Evolutionary conservation across 2,797 vertebrate genomes (phyloP), one percentile per base, ranked within the genome.

Genomic region (Holocentrus rufus): DNA sequence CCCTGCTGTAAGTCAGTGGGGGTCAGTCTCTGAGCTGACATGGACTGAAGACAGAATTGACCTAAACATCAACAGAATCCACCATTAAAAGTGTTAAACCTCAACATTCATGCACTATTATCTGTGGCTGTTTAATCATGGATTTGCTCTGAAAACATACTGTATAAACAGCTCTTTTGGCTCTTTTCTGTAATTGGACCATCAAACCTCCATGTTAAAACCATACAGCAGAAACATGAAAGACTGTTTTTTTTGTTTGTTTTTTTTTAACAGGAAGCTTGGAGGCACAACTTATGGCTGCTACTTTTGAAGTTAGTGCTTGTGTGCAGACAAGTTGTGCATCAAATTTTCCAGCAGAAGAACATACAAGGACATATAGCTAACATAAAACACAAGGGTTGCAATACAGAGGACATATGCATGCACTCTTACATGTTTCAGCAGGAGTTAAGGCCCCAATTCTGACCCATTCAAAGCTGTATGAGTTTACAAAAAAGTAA

Each of bases 131-230:
- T 74, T 78, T 73, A 81, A 80, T 80, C 69, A 68, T 61, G 70
- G 72, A 78, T 83, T 79, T 47, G 23, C 66, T 70, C 49, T 50
- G 54, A 57, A 71, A 74, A 76, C 67, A 65, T 65, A 20, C 14
- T 60, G 64, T 66, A 77, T 76, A 74, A 86, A 77, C 64, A 52
- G 50, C 81, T 73, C 60, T 77, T 60, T 75, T 62, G 62, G 71
- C 73, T 61, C 76, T 81, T 83, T 76, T 72, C 74, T 79, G 74
- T 85, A 85, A 86, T 81, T 87, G 77, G 70, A 75, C 72, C 72
- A 83, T 84, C 64, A 83, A 78, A 70, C 61, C 77, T 79, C 27
- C 58, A 58, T 8, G 22, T 8, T 25, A 56, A 57, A 74, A 57
- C 63, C 72, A 75, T 63, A 80, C 52, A 76, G 69, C 66, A 78